Conservation (phyloP, 2,888 invertebrate species). For the Halictus quadricinctus region DNA sequence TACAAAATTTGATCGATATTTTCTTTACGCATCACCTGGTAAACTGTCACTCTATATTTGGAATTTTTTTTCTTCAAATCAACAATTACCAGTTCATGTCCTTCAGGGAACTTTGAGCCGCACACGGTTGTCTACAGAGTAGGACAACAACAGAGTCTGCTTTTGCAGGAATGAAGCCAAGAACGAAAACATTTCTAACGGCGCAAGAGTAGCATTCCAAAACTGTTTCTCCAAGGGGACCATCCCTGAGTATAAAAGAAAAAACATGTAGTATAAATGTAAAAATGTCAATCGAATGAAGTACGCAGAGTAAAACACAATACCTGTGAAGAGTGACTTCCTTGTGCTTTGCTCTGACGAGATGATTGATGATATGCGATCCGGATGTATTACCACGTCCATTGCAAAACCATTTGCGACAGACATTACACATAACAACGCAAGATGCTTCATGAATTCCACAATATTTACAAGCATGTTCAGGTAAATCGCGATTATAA, state of each 20-base stretch:
- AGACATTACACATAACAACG: slow-evolving; percentile 99
- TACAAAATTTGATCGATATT: slow-evolving; percentile 2
- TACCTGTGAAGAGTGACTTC: slow-evolving; percentile 96
- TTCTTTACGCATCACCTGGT: background rate
- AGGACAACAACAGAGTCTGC: slow-evolving; percentile 99
- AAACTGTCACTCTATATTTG: background rate
- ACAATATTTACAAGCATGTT: slow-evolving; percentile 99
- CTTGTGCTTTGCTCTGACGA: slow-evolving; percentile 99
- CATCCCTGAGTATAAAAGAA: slow-evolving; percentile 86
- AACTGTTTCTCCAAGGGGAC: slow-evolving; percentile 98
- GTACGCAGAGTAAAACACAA: background rate
- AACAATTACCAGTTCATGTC: slow-evolving; percentile 95
- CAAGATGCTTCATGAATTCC: slow-evolving; percentile 98
- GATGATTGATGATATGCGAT: slow-evolving; percentile 99
- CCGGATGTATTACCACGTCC: slow-evolving; percentile 98
- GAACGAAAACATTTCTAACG: slow-evolving; percentile 97
- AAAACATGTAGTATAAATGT: background rate
- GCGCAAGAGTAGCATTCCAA: slow-evolving; percentile 99
- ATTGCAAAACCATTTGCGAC: slow-evolving; percentile 99
- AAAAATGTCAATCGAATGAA: too few species aligned
- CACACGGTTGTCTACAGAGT: slow-evolving; percentile 98
- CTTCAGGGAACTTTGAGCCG: slow-evolving; percentile 97
- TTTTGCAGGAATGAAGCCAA: slow-evolving; percentile 99
- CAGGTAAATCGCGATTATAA: slow-evolving; percentile 94
- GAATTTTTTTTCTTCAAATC: slow-evolving; percentile 4